phyloP scores from a whole-genome alignment of 2,888 invertebrate species.

The Chesias legatella region DNA sequence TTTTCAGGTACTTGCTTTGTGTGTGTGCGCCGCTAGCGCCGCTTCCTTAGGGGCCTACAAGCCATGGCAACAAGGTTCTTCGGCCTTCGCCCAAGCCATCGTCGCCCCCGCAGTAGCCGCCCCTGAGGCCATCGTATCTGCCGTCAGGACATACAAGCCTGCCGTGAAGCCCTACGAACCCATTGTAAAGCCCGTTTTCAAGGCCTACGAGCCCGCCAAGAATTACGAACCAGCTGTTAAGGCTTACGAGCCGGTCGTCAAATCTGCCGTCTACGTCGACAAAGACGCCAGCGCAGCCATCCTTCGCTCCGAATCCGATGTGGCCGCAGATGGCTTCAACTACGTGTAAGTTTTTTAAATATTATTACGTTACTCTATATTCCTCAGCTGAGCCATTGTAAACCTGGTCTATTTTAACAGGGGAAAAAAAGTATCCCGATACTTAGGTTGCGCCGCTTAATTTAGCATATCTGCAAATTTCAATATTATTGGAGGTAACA shows the following conservation, averaged over 20 bases:
- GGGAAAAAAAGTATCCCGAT: too few species aligned
- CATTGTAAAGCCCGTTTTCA: slow-evolving; percentile 9
- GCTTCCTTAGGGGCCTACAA: slow-evolving; percentile 24
- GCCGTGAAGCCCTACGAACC: slow-evolving; percentile 5
- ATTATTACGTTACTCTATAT: too few species aligned
- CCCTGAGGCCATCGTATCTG: background rate
- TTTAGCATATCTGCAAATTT: too few species aligned
- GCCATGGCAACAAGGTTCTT: slow-evolving; percentile 15
- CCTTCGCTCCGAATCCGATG: slow-evolving; percentile 35
- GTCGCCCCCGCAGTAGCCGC: background rate
- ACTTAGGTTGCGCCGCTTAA: too few species aligned
- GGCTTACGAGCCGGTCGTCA: background rate
- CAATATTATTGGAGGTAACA: background rate
- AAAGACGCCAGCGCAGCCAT: slow-evolving; percentile 34
- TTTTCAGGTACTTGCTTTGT: slow-evolving; percentile 41
- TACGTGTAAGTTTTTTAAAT: slow-evolving; percentile 36
- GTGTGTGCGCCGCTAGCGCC: slow-evolving; percentile 45
- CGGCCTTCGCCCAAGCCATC: slow-evolving; percentile 8
- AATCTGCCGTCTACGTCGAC: slow-evolving; percentile 8
- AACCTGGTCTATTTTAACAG: too few species aligned
- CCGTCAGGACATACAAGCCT: background rate
- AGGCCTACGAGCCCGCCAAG: slow-evolving; percentile 2
- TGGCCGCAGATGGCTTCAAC: slow-evolving; percentile 36
- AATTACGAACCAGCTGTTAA: slow-evolving; percentile 11
- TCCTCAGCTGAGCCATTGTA: too few species aligned